These are phyloP conservation scores for Shargacucullia verbasci DNA, from an alignment of 2,888 invertebrate genomes.

Conservation along the genomic window DNA sequence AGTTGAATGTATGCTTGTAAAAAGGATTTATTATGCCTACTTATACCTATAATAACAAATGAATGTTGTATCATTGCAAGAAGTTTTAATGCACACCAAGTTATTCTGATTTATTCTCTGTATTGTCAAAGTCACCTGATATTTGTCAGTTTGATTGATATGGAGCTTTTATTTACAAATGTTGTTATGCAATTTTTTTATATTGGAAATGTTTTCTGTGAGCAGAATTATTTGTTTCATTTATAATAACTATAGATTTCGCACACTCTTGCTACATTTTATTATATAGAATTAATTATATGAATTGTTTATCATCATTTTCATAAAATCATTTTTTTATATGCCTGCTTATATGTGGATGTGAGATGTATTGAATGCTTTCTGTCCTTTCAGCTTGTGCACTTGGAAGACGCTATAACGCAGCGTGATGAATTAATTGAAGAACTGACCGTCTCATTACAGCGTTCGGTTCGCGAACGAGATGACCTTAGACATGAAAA, in stretches of 20 bases:
- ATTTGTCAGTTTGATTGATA: slow-evolving; percentile 29
- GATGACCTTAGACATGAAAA: slow-evolving; percentile 90
- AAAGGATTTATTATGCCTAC: slow-evolving; percentile 21
- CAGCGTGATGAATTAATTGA: slow-evolving; percentile 92
- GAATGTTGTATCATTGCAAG: not conserved
- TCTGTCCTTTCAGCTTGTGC: slow-evolving; percentile 91
- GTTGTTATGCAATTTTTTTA: slow-evolving; percentile 19
- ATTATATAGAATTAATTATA: slow-evolving; percentile 12
- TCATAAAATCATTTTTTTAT: not conserved
- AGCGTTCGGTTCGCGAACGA: slow-evolving; percentile 90
- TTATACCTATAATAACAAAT: not conserved
- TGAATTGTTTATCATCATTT: slow-evolving; percentile 4
- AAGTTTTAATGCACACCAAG: slow-evolving; percentile 8
- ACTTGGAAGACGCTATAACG: slow-evolving; percentile 91
- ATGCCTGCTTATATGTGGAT: slow-evolving; percentile 56
- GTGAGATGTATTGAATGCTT: slow-evolving; percentile 64
- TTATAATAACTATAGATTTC: slow-evolving; percentile 2
- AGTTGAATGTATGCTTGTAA: not conserved
- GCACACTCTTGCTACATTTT: slow-evolving; percentile 4
- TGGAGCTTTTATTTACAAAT: slow-evolving; percentile 34
- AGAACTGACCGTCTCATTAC: slow-evolving; percentile 92
- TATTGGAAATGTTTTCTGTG: slow-evolving; percentile 41
- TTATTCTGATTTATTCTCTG: not conserved
- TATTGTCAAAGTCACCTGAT: slow-evolving; percentile 9
- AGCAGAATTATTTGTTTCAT: slow-evolving; percentile 21